These are phyloP conservation scores for Acutogordius australiensis DNA, from an alignment of 2,888 invertebrate species.

Conservation along the genomic window DNA sequence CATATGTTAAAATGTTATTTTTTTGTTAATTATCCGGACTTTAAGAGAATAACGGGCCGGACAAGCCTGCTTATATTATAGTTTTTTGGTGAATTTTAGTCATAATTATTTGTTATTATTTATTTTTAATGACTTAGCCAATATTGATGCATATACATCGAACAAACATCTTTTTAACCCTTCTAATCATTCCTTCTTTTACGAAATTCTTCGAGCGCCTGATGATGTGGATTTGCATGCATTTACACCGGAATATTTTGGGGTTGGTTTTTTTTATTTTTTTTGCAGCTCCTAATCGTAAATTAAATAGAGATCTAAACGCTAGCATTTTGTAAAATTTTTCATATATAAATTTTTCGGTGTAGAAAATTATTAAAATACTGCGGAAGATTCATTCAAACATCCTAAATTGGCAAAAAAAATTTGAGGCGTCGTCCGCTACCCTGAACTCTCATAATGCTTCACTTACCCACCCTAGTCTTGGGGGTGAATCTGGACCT, in stretches of 20 bases:
- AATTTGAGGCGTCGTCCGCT: background rate
- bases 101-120: too few species aligned
- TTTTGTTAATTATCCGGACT: too few species aligned
- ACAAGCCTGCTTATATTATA: too few species aligned
- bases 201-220: background rate
- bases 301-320: background rate
- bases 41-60: too few species aligned
- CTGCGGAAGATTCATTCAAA: background rate
- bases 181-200: conserved; percentile 8
- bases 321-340: background rate
- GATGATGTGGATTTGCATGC: background rate
- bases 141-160: too few species aligned
- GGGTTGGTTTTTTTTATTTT: background rate
- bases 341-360: background rate
- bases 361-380: background rate
- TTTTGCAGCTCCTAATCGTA: too few species aligned
- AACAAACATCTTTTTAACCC: too few species aligned
- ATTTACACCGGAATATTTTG: conserved; percentile 2
- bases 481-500: background rate
- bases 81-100: too few species aligned
- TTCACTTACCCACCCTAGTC: background rate
- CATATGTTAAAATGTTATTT: too few species aligned
- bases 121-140: too few species aligned
- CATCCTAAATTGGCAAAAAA: background rate
- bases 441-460: background rate